Evolutionary conservation across 64 coral and sea anemone genomes (phyloP), one percentile per base, ranked within the genome.

Genomic region (Anthopleura sola): DNA sequence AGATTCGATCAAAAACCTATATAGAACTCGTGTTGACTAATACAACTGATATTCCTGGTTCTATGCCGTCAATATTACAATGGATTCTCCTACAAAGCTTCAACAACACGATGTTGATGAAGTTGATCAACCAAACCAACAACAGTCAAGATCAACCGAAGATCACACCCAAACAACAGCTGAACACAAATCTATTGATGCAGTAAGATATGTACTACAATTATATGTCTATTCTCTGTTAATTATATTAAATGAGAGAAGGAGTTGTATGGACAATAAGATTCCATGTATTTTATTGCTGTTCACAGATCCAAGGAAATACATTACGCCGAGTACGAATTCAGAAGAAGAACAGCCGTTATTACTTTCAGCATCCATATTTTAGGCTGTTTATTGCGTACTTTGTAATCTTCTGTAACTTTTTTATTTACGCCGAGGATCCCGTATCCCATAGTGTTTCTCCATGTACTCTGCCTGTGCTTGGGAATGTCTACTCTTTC

Each of bases 341-440:
- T 12, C 95, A 98, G 37, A 98, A 86, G 78, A 98, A 92, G 60
- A 98, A 98, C 50, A 90, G 92, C 18, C 87, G 95, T 49, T 98
- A 98, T 56, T 98, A 91, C 84, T 98, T 98, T 55, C 95, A 98
- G 56, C 95, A 98, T 89, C 95, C 95, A 39, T 98, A 98, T 83
- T 88, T 85, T 2, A 88, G 95, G 28, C 38, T 98, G 39, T 94
- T 98, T 80, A 54, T 98, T 6, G 82, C 91, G 16, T 98, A 98
- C 50, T 94, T 98, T 86, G 90, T 99, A 38, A 85, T 88, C 12
- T 99, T 99, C 58, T 95, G 93, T 56, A 99, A 99, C 77, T 99
- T 99, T 84, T 37, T 99, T 4, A 95, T 99, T 58, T 99, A 91
- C 86, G 97, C 97, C 5, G 97, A 99, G 82, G 97, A 99, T 85